Evolutionary conservation across 2,797 vertebrate species (phyloP).

Genomic region (Melanotaenia nigrans): DNA sequence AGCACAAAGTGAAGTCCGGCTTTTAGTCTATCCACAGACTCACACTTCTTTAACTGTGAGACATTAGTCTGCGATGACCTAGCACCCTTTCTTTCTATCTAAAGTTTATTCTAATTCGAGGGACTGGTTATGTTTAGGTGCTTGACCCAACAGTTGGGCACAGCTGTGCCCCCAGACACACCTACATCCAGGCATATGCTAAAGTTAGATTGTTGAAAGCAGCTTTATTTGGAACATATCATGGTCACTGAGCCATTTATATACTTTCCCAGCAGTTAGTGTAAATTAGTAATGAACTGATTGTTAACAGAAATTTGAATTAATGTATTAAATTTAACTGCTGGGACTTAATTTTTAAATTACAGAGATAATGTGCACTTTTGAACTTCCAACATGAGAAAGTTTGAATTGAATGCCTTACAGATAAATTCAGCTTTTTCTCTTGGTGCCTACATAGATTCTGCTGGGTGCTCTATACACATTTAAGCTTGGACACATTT

Average conservation of each 20-base stretch:
- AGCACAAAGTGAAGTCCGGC: not conserved
- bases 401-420: not conserved
- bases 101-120: constrained; percentile 39
- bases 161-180: constrained; percentile 72
- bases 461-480: no score
- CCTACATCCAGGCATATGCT: constrained; percentile 47
- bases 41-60: constrained; percentile 21
- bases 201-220: constrained; percentile 43
- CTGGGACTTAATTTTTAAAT: not conserved
- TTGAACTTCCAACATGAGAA: not conserved
- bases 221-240: constrained; percentile 35
- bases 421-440: not conserved
- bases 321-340: not conserved
- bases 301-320: not conserved
- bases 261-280: not conserved
- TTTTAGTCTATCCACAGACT: constrained; percentile 18
- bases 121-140: constrained; percentile 25
- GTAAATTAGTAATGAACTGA: not conserved
- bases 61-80: constrained; percentile 6
- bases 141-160: constrained; percentile 37
- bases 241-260: constrained; percentile 10
- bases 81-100: constrained; percentile 14
- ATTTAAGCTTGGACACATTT: no score
- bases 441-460: no score
- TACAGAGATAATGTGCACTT: not conserved